phyloP scores from a whole-genome alignment of 2,113 vertebrate species.

The Aythya baeri region DNA sequence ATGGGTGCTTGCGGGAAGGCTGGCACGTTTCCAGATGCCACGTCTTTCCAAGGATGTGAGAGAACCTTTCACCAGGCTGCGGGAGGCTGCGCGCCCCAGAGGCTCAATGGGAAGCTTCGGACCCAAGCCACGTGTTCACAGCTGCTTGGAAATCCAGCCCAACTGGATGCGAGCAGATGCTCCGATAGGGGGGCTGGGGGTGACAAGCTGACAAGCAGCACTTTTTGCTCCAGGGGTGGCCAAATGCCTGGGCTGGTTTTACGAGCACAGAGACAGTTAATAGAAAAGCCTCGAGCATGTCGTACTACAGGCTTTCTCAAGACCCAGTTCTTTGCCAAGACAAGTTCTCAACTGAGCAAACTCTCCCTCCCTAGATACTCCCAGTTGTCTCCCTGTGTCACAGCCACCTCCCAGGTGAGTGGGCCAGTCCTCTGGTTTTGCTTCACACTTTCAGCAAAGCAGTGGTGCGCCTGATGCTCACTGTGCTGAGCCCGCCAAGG shows the following conservation, averaged over 20 bases:
- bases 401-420: background rate
- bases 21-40: background rate
- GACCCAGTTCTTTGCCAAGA: fast-evolving
- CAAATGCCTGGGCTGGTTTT: background rate
- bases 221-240: background rate
- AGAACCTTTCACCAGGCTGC: background rate
- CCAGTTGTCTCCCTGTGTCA: background rate
- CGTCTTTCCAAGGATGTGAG: background rate
- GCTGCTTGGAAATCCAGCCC: background rate
- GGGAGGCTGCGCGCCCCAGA: fast-evolving
- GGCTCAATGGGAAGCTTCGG: background rate
- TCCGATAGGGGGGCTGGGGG: background rate
- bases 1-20: background rate
- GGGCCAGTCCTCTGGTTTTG: background rate
- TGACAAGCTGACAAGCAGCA: background rate
- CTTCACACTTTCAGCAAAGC: fast-evolving
- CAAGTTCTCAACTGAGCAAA: background rate
- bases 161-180: no score
- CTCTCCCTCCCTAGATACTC: background rate
- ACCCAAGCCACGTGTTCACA: fast-evolving
- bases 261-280: background rate
- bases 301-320: background rate
- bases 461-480: fast-evolving
- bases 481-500: background rate
- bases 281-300: background rate